A percentile compares a stretch with the other conserved stretches of the same genome.
Conservation (phyloP, 2,888 invertebrate species). For the Dastarcus helophoroides region DNA sequence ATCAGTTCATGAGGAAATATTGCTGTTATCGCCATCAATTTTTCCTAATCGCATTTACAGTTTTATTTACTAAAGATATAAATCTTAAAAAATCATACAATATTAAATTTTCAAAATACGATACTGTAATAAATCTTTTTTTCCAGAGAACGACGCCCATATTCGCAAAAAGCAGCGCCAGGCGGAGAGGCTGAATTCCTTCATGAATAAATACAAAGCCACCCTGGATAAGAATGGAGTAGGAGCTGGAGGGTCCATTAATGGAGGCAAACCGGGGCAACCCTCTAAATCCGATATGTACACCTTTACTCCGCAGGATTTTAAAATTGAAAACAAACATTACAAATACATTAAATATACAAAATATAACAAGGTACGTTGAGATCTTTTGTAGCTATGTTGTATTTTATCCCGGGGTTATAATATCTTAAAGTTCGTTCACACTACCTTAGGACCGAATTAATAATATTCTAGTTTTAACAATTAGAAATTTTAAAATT, state of each 20-base stretch:
- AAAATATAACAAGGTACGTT: slow-evolving; percentile 43
- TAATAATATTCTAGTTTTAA: too few species aligned
- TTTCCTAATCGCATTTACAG: too few species aligned
- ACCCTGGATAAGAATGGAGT: slow-evolving; percentile 43
- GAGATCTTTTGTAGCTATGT: neutral
- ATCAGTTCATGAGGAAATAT: too few species aligned
- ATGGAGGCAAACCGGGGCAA: slow-evolving; percentile 25
- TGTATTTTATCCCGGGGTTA: too few species aligned
- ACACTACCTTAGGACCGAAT: too few species aligned
- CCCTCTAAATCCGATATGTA: slow-evolving; percentile 39
- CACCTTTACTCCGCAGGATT: slow-evolving; percentile 61
- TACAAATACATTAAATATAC: slow-evolving; percentile 69
- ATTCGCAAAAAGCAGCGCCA: slow-evolving; percentile 48
- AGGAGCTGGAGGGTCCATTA: slow-evolving; percentile 28
- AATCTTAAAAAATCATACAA: too few species aligned
- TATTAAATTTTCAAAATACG: too few species aligned
- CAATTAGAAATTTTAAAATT: too few species aligned
- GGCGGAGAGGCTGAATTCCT: slow-evolving; percentile 45
- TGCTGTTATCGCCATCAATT: too few species aligned
- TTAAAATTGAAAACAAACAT: slow-evolving; percentile 68
- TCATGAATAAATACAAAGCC: slow-evolving; percentile 54
- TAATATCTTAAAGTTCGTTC: too few species aligned
- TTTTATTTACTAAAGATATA: too few species aligned
- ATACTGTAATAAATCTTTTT: too few species aligned
- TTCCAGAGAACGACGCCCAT: slow-evolving; percentile 37